A percentile compares a stretch with the other conserved stretches of the same genome.
Conservation (phyloP, 2,113 vertebrate species). For the Marmota monax region DNA sequence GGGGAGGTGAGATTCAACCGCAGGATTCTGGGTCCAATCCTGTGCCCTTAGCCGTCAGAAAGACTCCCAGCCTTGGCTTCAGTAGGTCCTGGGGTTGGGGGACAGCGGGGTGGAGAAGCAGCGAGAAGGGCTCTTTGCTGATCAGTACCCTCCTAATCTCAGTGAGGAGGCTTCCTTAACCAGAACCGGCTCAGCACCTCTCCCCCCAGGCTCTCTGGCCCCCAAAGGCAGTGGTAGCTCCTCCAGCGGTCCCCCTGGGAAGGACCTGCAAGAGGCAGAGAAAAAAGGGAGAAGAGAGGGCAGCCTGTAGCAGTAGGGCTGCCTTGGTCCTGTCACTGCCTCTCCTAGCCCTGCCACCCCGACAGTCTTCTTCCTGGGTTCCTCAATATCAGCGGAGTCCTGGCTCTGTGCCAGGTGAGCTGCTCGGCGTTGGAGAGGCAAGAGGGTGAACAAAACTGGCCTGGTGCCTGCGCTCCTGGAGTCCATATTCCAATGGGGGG, state of each 20-base stretch:
- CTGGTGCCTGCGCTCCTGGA: background rate
- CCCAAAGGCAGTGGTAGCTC: background rate
- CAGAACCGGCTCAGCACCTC: background rate
- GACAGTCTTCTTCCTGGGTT: background rate
- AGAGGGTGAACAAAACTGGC: background rate
- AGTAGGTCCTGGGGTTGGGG: too few species aligned
- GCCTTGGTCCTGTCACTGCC: background rate
- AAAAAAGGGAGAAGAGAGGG: background rate
- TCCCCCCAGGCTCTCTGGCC: too few species aligned
- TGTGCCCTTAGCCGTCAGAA: too few species aligned
- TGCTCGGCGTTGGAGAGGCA: background rate
- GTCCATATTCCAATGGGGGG: background rate
- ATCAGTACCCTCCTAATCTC: background rate
- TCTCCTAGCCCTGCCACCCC: background rate
- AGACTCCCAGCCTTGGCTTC: too few species aligned
- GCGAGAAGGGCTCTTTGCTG: background rate
- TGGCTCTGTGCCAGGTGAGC: background rate
- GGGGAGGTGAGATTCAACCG: background rate
- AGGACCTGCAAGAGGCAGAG: background rate
- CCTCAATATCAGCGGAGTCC: background rate
- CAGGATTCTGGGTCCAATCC: background rate
- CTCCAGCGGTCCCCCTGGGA: background rate
- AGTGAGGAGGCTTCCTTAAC: background rate
- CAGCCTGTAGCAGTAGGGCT: background rate
- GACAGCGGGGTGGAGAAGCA: fast-evolving